These are phyloP conservation scores for Macquaria australasica DNA, from an alignment of 2,113 vertebrate genomes.

Conservation along the genomic window DNA sequence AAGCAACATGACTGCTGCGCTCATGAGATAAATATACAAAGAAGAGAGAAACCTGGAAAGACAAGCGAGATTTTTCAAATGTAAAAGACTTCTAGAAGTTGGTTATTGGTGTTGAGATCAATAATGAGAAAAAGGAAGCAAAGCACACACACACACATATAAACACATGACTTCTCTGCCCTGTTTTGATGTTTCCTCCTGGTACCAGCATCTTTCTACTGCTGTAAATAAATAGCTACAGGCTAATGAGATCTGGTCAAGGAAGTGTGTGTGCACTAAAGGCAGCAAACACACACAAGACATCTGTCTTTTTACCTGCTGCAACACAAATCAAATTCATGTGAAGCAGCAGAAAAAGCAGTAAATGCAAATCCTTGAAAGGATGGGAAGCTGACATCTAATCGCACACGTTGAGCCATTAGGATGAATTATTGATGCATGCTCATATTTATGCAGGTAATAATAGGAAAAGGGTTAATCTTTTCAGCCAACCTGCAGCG, in stretches of 20 bases:
- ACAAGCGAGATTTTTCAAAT: neutral
- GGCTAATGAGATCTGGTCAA: constrained; percentile 50
- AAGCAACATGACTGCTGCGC: constrained; percentile 30
- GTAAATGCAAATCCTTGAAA: constrained; percentile 40
- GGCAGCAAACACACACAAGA: neutral
- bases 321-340: constrained; percentile 27
- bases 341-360: constrained; percentile 37
- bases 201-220: neutral
- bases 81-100: constrained; percentile 1
- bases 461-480: constrained; percentile 61
- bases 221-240: constrained; percentile 51
- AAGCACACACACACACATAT: neutral
- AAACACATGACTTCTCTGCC: constrained; percentile 14
- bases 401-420: constrained; percentile 55
- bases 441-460: constrained; percentile 57
- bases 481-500: constrained; percentile 44
- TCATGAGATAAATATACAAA: constrained; percentile 5
- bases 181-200: constrained; percentile 43
- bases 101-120: constrained; percentile 30
- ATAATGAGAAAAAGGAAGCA: neutral
- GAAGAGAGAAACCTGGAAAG: constrained; percentile 31
- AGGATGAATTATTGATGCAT: constrained; percentile 61
- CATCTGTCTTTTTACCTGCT: constrained; percentile 29
- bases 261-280: constrained; percentile 7
- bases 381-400: constrained; percentile 42